These are phyloP conservation scores for Struthidea cinerea DNA, from an alignment of 2,113 vertebrate genomes.

Conservation along the genomic window DNA sequence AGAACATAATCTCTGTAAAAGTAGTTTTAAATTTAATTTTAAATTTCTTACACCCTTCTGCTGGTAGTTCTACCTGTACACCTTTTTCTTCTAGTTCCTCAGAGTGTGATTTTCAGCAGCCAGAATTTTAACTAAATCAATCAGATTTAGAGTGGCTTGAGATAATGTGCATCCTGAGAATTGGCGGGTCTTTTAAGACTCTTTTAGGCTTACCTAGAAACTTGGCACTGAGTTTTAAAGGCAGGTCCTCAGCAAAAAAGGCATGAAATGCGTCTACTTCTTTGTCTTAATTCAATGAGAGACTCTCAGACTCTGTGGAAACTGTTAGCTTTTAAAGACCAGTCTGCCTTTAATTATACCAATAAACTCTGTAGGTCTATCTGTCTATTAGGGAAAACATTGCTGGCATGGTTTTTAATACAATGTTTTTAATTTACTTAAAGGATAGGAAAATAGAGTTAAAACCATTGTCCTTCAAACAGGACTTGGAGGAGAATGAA, in stretches of 20 bases:
- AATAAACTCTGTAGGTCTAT: slow-evolving; percentile 30
- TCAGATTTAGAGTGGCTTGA: background rate
- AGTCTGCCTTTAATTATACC: slow-evolving; percentile 33
- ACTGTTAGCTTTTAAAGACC: slow-evolving; percentile 36
- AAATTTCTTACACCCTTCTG: background rate
- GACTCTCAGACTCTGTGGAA: background rate
- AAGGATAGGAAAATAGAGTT: slow-evolving; percentile 41
- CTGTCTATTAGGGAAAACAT: slow-evolving; percentile 45
- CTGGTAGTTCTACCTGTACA: background rate
- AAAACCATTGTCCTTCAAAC: slow-evolving; percentile 26
- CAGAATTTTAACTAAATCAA: background rate
- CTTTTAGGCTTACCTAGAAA: background rate
- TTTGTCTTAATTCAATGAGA: slow-evolving; percentile 38
- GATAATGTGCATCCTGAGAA: background rate
- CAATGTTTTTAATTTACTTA: slow-evolving; percentile 46
- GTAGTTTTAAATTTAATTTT: background rate
- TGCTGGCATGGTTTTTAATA: slow-evolving; percentile 43
- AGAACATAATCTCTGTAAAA: background rate
- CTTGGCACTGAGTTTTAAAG: background rate
- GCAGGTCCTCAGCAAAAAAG: background rate
- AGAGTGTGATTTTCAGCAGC: background rate
- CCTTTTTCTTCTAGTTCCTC: background rate
- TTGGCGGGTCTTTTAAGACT: background rate
- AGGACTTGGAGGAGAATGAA: background rate
- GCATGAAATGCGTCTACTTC: background rate